Base-by-base conservation (phyloP, 2,888 invertebrate species). In the Pimpla rufipes region DNA sequence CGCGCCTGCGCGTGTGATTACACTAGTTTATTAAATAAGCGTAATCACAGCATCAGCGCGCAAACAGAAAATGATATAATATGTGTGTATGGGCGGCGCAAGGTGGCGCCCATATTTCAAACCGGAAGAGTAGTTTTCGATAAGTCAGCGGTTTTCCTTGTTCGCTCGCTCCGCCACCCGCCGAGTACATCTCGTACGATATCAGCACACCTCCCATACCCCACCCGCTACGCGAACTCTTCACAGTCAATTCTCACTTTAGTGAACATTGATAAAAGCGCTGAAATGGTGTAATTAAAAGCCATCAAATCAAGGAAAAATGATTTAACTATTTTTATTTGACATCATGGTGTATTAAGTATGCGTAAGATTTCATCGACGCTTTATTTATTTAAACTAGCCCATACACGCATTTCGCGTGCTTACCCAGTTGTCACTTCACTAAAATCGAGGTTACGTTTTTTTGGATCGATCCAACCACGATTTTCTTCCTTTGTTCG, bases 141-240 rank as follows among this genome's bases (percentile, higher is more conserved):
- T 84, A 84, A 80, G 83, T 84, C 83, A 84, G 83, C 83, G 80
- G 40, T 84, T 84, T 80, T 84, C 35, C 83, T 73, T 67, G 13
- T 67, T 21, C 59, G 66, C 47, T 74, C 47, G 64, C 73, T 21
- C 64, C 52, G 64, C 71, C 42, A 23, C 78, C 62, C 45, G 42
- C 23, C 64, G 82, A 70, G 64, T 70, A 79, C 79, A 23, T 83
- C 83, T 79, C 76, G 74, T 68, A 74, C 70, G 40, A 78, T n/a
- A n/a, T n/a, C n/a, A n/a, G n/a, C n/a, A n/a, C n/a, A 70, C 62
- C 67, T 73, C 77, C 73, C 80, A 80, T 18, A 62, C 16, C 2
- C 35, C 40, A 62, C 64, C 74, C 64, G 64, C 77, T 52, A 62
- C 21, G 10, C 40, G 57, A 64, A 21, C 74, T 80, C 77, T 80